These are phyloP conservation scores for Anorthoa munda DNA, from an alignment of 2,888 invertebrate species.

Conservation along the genomic window DNA sequence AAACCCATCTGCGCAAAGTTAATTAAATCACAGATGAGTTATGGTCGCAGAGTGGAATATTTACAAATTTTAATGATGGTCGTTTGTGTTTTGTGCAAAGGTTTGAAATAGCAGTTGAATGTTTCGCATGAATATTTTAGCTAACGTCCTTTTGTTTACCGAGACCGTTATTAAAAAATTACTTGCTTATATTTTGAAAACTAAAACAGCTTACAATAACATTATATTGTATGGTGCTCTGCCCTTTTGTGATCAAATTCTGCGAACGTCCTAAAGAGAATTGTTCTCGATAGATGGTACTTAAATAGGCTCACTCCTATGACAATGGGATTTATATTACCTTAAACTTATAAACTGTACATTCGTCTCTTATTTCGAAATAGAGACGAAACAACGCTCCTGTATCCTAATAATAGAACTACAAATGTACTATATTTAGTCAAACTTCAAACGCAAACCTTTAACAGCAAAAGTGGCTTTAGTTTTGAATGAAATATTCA, in stretches of 20 bases:
- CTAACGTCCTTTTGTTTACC: constrained; percentile 32
- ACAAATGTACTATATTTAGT: neutral
- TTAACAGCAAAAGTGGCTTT: constrained; percentile 19
- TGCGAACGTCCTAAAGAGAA: neutral
- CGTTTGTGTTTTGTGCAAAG: constrained; percentile 44
- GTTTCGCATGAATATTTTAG: constrained; percentile 47
- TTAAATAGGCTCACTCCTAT: neutral
- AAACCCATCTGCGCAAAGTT: constrained; percentile 52
- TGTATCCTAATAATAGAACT: neutral
- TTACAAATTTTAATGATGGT: constrained; percentile 52
- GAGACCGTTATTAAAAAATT: constrained; percentile 20
- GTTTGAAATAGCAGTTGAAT: constrained; percentile 35
- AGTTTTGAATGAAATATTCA: constrained; percentile 47
- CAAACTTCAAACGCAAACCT: neutral
- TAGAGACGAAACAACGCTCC: no score
- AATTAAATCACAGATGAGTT: constrained; percentile 61
- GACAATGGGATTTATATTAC: neutral
- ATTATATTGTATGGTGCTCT: neutral
- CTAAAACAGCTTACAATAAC: constrained; percentile 12
- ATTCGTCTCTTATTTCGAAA: neutral
- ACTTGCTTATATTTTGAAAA: constrained; percentile 12
- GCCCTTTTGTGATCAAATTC: neutral
- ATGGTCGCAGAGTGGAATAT: constrained; percentile 51
- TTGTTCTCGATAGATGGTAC: neutral
- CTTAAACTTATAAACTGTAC: neutral